These are phyloP conservation scores for Polymixis flavicincta DNA, from an alignment of 2,888 invertebrate species.

Conservation along the genomic window DNA sequence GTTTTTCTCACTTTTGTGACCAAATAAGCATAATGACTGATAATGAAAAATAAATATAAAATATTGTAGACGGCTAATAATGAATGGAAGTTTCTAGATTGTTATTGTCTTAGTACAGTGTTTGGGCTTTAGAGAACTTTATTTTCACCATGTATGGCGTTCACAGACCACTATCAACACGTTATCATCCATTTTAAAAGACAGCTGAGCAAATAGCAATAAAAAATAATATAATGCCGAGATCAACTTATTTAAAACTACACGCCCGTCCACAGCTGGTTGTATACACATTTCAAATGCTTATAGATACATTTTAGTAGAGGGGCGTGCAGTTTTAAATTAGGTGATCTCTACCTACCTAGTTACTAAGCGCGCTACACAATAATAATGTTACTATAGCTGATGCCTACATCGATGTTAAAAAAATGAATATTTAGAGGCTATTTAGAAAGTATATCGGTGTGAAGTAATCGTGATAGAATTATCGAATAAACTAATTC, in stretches of 20 bases:
- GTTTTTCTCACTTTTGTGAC: constrained; percentile 41
- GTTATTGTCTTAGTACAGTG: constrained; percentile 15
- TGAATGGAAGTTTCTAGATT: constrained; percentile 34
- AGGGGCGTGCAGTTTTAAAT: no score
- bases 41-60: constrained; percentile 20
- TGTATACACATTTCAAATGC: no score
- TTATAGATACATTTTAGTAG: no score
- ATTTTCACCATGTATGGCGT: not conserved
- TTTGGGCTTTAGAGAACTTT: constrained; percentile 12
- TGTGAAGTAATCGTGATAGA: constrained; percentile 25
- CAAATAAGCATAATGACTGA: constrained; percentile 48
- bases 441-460: constrained; percentile 19
- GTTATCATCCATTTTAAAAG: constrained; percentile 1
- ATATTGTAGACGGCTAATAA: constrained; percentile 31
- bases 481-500: not conserved
- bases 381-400: constrained; percentile 7
- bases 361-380: constrained; percentile 18
- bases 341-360: not conserved
- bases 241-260: no score
- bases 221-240: not conserved
- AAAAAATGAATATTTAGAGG: constrained; percentile 7
- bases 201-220: constrained; percentile 22
- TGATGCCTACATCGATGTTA: constrained; percentile 22
- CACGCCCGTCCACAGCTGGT: no score
- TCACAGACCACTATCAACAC: not conserved